Conservation (phyloP, 2,888 invertebrate species). For the Cheiracanthium punctorium region DNA sequence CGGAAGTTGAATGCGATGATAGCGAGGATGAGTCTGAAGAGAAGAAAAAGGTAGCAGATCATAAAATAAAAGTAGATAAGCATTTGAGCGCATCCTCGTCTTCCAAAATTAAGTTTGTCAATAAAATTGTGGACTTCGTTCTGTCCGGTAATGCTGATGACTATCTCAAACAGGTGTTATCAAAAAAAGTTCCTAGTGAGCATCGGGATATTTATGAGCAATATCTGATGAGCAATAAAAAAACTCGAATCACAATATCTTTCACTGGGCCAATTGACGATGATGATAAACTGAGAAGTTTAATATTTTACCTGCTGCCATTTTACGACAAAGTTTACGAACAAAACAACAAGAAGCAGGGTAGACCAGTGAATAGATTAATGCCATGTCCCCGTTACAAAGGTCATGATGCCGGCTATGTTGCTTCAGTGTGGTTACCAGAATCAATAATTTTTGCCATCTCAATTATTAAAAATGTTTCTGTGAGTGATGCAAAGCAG, state of each 20-base stretch:
- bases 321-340: not conserved
- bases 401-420: not conserved
- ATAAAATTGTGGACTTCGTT: not conserved
- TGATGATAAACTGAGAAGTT: not conserved
- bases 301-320: not conserved
- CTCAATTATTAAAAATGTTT: not conserved
- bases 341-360: too few relatives aligned
- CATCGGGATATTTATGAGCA: not conserved
- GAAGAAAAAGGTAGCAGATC: too few relatives aligned
- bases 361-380: too few relatives aligned
- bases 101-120: not conserved
- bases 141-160: not conserved
- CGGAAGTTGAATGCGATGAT: not conserved
- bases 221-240: not conserved
- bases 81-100: too few relatives aligned
- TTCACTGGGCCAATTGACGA: not conserved
- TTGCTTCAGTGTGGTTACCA: slow-evolving; percentile 36
- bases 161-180: not conserved
- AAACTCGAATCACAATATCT: too few relatives aligned
- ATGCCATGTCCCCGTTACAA: too few relatives aligned
- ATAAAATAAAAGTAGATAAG: too few relatives aligned
- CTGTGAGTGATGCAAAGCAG: not conserved
- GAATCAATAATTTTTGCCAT: slow-evolving; percentile 20
- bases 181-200: not conserved
- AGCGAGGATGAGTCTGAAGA: not conserved